These are phyloP conservation scores for Chiloscyllium plagiosum DNA, from an alignment of 2,113 vertebrate species.

Conservation along the genomic window DNA sequence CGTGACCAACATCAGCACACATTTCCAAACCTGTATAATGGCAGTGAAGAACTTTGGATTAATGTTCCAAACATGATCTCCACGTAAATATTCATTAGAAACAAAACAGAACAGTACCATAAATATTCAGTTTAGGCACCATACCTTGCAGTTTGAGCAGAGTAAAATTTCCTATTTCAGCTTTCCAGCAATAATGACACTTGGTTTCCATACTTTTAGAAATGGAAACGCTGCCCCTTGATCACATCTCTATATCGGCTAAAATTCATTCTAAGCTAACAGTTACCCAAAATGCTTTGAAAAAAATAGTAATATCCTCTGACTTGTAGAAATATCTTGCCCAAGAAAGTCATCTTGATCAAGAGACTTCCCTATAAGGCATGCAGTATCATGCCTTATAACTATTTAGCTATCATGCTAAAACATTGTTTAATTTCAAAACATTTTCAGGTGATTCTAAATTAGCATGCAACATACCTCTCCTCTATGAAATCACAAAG, in stretches of 20 bases:
- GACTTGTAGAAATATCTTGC: too few species aligned
- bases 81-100: background rate
- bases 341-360: too few species aligned
- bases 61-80: background rate
- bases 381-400: background rate
- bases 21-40: background rate
- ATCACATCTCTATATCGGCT: background rate
- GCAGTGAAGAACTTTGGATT: background rate
- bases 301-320: too few species aligned
- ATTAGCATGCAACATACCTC: background rate
- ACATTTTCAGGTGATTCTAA: background rate
- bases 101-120: background rate
- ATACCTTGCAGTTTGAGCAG: too few species aligned
- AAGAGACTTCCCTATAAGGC: too few species aligned
- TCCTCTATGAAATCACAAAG: background rate
- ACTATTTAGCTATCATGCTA: background rate
- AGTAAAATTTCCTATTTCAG: too few species aligned
- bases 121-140: too few species aligned
- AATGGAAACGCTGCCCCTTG: background rate
- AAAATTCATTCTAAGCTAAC: background rate
- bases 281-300: background rate
- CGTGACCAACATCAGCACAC: background rate
- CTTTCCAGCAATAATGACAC: too few species aligned
- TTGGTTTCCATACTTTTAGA: background rate
- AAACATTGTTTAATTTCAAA: background rate